These are phyloP conservation scores for Heliconius sara DNA, from an alignment of 2,888 invertebrate genomes.

Conservation along the genomic window DNA sequence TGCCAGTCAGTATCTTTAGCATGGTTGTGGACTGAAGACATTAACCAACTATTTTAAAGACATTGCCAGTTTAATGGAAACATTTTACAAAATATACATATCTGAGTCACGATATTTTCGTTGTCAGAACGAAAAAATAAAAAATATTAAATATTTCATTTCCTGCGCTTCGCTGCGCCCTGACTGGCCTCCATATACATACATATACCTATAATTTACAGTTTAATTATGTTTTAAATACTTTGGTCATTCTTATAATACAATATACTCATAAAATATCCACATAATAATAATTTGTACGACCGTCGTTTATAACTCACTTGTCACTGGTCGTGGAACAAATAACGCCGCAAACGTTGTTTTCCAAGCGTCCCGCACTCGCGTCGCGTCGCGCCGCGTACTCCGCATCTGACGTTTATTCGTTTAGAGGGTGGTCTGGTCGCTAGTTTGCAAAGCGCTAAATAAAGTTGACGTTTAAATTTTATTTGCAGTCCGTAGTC, in stretches of 20 bases:
- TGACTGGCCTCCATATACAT: too few species aligned
- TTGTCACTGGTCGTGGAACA: slow-evolving; percentile 52
- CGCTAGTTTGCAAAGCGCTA: slow-evolving; percentile 56
- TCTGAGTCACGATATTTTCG: too few species aligned
- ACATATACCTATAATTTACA: background rate
- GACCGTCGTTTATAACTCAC: slow-evolving; percentile 48
- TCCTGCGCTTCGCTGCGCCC: too few species aligned
- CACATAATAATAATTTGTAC: slow-evolving; percentile 42
- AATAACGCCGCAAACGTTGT: slow-evolving; percentile 64
- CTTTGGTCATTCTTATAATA: background rate
- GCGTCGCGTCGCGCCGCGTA: slow-evolving; percentile 44
- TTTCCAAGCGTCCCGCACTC: slow-evolving; percentile 57
- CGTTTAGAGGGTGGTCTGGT: slow-evolving; percentile 65
- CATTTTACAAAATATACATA: too few species aligned
- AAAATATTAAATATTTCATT: too few species aligned
- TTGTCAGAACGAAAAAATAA: too few species aligned
- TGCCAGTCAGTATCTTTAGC: too few species aligned
- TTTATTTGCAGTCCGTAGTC: slow-evolving; percentile 54
- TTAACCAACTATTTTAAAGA: too few species aligned
- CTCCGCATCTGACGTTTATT: slow-evolving; percentile 75
- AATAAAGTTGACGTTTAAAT: slow-evolving; percentile 70
- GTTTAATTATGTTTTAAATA: background rate
- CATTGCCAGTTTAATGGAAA: too few species aligned
- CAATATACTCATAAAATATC: slow-evolving; percentile 1
- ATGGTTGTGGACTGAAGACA: too few species aligned